phyloP scores from a whole-genome alignment of 2,888 invertebrate species.

The Ophonus ardosiacus region DNA sequence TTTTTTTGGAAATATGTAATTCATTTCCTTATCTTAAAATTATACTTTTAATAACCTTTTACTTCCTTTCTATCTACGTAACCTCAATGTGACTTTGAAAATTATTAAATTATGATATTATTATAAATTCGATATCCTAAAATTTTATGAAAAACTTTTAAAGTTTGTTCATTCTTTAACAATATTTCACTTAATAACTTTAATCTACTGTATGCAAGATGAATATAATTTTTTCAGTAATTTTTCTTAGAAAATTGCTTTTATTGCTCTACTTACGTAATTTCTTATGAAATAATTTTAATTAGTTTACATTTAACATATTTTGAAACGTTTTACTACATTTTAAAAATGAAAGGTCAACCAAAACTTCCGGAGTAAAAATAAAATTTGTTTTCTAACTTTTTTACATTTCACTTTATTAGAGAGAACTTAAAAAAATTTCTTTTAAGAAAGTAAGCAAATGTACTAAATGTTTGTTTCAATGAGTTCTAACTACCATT shows the following conservation, averaged over 20 bases:
- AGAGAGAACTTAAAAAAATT: not conserved
- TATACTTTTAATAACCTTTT: conserved; percentile 11
- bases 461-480: too few relatives aligned
- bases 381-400: not conserved
- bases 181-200: conserved; percentile 34
- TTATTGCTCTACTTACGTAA: not conserved
- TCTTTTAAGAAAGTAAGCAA: too few relatives aligned
- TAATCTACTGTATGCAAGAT: conserved; percentile 6
- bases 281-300: not conserved
- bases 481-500: too few relatives aligned
- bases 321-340: not conserved
- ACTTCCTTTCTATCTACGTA: conserved; percentile 3
- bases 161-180: conserved; percentile 2
- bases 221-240: not conserved
- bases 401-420: not conserved
- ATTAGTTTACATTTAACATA: not conserved
- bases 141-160: conserved; percentile 26
- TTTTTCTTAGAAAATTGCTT: conserved; percentile 18
- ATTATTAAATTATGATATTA: conserved; percentile 1
- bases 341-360: not conserved
- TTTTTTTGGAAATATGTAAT: conserved; percentile 6
- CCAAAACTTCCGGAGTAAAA: not conserved
- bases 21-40: conserved; percentile 27
- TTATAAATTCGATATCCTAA: conserved; percentile 20
- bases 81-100: not conserved